Base-by-base conservation (phyloP, 1,140 invertebrate species). In the Lordiphosa clarofinis region DNA sequence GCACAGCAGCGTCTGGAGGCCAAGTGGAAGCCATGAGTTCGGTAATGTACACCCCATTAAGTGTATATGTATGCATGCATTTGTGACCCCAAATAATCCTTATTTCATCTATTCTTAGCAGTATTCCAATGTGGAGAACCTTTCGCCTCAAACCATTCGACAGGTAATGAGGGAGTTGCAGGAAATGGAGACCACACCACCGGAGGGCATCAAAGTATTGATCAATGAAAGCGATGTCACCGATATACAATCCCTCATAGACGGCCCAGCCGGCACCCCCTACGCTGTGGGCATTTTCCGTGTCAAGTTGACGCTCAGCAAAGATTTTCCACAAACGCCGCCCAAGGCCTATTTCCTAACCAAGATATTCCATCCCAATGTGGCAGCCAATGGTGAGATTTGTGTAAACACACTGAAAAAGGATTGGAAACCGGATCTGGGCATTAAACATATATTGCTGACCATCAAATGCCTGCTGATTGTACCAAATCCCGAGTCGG, bases 291-390 rank as follows among this genome's bases (percentile, higher is more conserved):
- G 96, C 28, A 90, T 93, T 58, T 98, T 99, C 88, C 93, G 94
- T 89, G 94, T 99, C 52, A 98, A 98, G 90, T 89, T 99, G 61
- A 94, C 94, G 55, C 91, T 99, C 8, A 95, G 96, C 2, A 98
- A 98, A 91, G 96, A 97, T 89, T 99, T 98, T 90, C 98, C 98
- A 13, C 92, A 94, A 73, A 92, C 94, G 78, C 97, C 98, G 66
- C 98, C 97, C 12, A 98, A 98, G 90, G 97, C 96, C 37, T 97
- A 94, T 90, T 99, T 99, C 89, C 90, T 98, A 28, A 99, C 97
- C 48, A 97, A 97, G 92, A 98, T 99, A 78, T 99, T 99, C 91
- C 97, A 99, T 90, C 97, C 97, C 28, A 99, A 99, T 92, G 97
- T 99, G 72, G 94, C 97, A 8, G 92, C 92, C 74, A 96, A 95